phyloP scores from a whole-genome alignment of 2,113 vertebrate species.

The Chinchilla lanigera region DNA sequence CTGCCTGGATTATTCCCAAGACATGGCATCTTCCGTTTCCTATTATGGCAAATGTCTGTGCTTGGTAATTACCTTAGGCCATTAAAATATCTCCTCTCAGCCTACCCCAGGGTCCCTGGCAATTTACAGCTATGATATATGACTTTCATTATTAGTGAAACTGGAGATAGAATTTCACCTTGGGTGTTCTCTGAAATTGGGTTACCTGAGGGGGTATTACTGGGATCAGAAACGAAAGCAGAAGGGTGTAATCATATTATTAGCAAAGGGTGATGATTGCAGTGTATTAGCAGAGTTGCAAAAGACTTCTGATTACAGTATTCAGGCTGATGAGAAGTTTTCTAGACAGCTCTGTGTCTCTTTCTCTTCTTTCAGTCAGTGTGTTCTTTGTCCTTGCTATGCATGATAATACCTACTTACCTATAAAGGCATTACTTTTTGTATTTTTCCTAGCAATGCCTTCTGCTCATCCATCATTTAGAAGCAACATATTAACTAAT shows the following conservation, averaged over 20 bases:
- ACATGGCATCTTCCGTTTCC: slow-evolving; percentile 19
- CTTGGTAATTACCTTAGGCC: slow-evolving; percentile 48
- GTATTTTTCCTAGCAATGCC: background rate
- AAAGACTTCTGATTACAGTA: background rate
- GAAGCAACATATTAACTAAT: background rate
- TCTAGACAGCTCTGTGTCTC: background rate
- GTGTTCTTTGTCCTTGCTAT: background rate
- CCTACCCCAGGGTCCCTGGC: slow-evolving; percentile 9
- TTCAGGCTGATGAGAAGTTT: background rate
- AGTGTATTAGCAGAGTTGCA: background rate
- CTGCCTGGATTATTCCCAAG: slow-evolving; percentile 45
- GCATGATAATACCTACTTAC: background rate
- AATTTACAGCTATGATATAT: slow-evolving; percentile 65
- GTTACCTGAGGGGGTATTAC: slow-evolving; percentile 33
- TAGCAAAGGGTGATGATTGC: slow-evolving; percentile 1
- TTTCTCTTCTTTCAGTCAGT: background rate
- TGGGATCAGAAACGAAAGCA: background rate
- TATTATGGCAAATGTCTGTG: slow-evolving; percentile 50
- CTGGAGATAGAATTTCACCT: slow-evolving; percentile 56
- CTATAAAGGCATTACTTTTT: background rate
- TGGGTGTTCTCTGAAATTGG: slow-evolving; percentile 42
- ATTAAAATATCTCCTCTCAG: slow-evolving; percentile 45
- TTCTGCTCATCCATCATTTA: background rate
- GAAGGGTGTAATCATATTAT: slow-evolving; percentile 37
- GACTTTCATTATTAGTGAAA: slow-evolving; percentile 69